Conservation (phyloP, 2,888 invertebrate genomes). For the Laothoe populi region DNA sequence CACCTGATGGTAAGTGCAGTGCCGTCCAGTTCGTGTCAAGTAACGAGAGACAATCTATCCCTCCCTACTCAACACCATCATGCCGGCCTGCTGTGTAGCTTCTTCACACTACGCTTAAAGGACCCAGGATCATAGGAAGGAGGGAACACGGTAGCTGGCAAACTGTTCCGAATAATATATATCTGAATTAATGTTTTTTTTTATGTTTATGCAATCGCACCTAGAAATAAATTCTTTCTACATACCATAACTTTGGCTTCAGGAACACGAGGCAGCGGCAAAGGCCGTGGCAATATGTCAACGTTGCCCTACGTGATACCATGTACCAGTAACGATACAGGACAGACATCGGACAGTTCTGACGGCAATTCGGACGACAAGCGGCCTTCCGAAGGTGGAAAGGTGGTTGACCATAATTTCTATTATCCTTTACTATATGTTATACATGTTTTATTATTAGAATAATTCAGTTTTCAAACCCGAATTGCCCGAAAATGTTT, state of each 20-base stretch:
- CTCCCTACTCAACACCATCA: too few species aligned
- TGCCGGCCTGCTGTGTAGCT: too few species aligned
- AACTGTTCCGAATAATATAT: too few species aligned
- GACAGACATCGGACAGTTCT: slow-evolving; percentile 77
- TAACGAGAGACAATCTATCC: too few species aligned
- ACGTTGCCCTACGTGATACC: slow-evolving; percentile 81
- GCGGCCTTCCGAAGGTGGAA: slow-evolving; percentile 64
- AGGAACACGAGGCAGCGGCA: slow-evolving; percentile 75
- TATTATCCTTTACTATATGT: background rate
- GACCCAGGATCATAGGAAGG: too few species aligned
- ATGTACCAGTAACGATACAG: slow-evolving; percentile 71
- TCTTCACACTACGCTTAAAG: too few species aligned
- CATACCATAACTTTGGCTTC: slow-evolving; percentile 42
- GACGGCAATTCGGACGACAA: slow-evolving; percentile 75
- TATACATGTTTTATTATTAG: background rate
- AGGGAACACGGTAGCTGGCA: too few species aligned
- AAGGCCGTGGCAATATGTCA: slow-evolving; percentile 70
- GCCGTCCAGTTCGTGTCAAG: too few species aligned
- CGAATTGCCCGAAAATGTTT: slow-evolving; percentile 5
- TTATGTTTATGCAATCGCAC: too few species aligned
- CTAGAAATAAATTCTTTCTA: too few species aligned
- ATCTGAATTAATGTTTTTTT: too few species aligned
- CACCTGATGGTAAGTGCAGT: too few species aligned
- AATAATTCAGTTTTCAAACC: slow-evolving; percentile 24
- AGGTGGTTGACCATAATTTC: slow-evolving; percentile 54